Conservation (phyloP, 2,797 vertebrate species). For the Carcharodon carcharias region DNA sequence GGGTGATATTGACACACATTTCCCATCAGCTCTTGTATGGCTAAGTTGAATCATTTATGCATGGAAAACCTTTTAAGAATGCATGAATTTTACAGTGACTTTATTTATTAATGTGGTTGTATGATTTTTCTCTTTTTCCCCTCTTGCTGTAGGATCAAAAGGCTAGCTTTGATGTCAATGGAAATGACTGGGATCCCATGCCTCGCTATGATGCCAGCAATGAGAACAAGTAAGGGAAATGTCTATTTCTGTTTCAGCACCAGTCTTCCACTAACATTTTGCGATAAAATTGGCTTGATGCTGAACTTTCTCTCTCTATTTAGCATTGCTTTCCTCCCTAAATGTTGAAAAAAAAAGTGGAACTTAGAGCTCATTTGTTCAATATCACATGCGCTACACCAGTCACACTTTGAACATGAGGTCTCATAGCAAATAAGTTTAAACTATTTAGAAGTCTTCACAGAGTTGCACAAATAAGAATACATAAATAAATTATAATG, state of each 20-base stretch:
- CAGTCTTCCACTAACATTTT: neutral
- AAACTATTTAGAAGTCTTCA: neutral
- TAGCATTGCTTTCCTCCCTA: neutral
- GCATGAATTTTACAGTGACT: constrained; percentile 44
- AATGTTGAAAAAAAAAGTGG: neutral
- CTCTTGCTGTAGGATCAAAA: constrained; percentile 75
- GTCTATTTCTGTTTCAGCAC: neutral
- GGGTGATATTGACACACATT: neutral
- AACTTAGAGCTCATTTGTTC: neutral
- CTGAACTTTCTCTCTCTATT: neutral
- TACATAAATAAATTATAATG: neutral
- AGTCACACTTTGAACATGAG: neutral
- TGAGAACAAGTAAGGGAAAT: constrained; percentile 90
- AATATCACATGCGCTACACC: neutral
- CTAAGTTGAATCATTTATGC: constrained; percentile 33
- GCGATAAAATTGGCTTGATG: neutral
- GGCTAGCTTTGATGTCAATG: constrained; percentile 96
- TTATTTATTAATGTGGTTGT: constrained; percentile 28
- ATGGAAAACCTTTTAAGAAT: constrained; percentile 47
- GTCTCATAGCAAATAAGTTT: neutral
- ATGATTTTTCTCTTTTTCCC: constrained; percentile 36
- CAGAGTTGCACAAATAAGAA: neutral
- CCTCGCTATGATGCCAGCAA: constrained; percentile 96
- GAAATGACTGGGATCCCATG: constrained; percentile 96
- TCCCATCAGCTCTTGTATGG: neutral